A percentile compares a stretch with the other conserved stretches of the same genome.
phyloP scores from a whole-genome alignment of 2,888 invertebrate genomes.

The Acholoe squamosa region DNA sequence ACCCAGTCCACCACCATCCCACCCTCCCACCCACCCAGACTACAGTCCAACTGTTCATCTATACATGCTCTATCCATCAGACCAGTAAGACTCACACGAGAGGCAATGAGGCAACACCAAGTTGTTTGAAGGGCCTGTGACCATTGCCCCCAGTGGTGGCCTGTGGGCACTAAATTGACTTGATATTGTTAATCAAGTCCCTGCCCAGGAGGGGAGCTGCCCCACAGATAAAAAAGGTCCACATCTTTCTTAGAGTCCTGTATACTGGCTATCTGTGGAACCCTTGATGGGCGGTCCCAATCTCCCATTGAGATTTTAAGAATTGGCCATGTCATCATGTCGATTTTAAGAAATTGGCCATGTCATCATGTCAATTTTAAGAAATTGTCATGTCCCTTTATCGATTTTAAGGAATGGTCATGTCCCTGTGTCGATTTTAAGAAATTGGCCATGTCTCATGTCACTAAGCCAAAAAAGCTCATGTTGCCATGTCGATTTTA shows the following conservation, averaged over 20 bases:
- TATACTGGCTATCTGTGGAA: background rate
- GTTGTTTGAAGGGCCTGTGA: background rate
- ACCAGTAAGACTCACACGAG: background rate
- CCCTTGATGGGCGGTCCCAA: background rate
- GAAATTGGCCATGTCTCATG: too few species aligned
- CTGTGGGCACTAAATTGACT: background rate
- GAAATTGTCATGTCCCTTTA: too few species aligned
- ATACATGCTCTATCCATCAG: background rate
- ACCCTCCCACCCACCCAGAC: background rate
- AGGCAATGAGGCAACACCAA: background rate
- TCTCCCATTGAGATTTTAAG: background rate
- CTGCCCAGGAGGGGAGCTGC: background rate
- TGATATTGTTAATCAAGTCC: background rate
- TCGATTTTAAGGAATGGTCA: too few species aligned
- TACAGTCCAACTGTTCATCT: background rate
- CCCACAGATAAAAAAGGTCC: background rate
- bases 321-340: too few species aligned
- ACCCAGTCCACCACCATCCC: background rate
- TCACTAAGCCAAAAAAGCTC: too few species aligned
- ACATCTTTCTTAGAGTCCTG: background rate
- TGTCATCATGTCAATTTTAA: too few species aligned
- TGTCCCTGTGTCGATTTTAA: too few species aligned
- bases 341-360: too few species aligned
- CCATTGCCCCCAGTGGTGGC: background rate
- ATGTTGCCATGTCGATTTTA: too few species aligned